Percentiles rank a stretch among this genome's conserved stretches.
Evolutionary conservation across 2,888 invertebrate species (phyloP).

Genomic region (Strigamia maritima): DNA sequence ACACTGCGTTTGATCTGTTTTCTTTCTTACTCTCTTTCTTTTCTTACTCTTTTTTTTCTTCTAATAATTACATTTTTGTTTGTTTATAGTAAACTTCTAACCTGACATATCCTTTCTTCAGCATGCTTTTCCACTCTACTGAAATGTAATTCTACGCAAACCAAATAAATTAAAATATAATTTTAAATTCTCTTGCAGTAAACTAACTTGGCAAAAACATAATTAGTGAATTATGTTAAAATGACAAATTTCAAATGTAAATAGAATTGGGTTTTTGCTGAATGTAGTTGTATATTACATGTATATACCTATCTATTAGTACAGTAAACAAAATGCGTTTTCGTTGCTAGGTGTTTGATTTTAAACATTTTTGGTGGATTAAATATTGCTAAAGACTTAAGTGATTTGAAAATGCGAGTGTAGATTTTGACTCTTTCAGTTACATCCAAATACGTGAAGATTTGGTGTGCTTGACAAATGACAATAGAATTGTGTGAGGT

Average conservation of each 20-base stretch:
- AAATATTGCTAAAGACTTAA: background rate
- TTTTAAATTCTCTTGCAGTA: background rate
- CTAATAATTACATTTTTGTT: background rate
- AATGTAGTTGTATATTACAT: conserved; percentile 5
- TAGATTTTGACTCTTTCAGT: background rate
- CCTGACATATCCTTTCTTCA: background rate
- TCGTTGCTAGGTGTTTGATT: background rate
- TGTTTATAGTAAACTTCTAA: background rate
- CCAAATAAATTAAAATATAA: background rate
- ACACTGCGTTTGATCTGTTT: background rate
- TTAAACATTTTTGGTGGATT: background rate
- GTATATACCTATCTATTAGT: background rate
- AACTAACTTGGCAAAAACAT: background rate
- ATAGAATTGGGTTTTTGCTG: conserved; percentile 5
- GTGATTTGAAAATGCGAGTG: background rate
- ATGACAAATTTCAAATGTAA: background rate
- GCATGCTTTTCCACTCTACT: background rate
- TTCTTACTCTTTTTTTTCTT: background rate
- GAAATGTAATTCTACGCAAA: background rate
- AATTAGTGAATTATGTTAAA: conserved; percentile 8
- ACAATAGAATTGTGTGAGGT: background rate
- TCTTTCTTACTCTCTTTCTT: background rate
- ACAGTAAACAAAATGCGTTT: background rate
- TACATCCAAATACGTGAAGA: background rate
- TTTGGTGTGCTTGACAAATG: background rate